Evolutionary conservation across 2,113 vertebrate species (phyloP).

Genomic region (Hystrix cristata): DNA sequence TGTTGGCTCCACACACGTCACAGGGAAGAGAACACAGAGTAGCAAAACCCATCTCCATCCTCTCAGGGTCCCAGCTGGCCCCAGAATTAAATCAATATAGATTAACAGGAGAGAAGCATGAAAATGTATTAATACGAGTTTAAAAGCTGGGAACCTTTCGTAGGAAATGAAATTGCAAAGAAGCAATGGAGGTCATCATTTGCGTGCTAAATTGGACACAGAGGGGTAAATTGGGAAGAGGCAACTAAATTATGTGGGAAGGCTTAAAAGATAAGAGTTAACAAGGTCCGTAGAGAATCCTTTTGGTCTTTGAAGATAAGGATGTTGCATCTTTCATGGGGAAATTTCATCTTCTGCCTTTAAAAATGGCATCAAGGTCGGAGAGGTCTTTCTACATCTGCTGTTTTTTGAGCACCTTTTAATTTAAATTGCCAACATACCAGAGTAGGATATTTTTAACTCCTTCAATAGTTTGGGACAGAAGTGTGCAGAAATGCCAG

Average conservation of each 20-base stretch:
- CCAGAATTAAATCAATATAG: not conserved
- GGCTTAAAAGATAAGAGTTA: slow-evolving; percentile 44
- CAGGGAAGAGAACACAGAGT: no score
- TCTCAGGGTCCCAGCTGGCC: not conserved
- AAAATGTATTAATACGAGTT: not conserved
- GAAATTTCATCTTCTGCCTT: slow-evolving; percentile 19
- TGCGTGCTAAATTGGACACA: not conserved
- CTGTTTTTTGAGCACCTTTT: not conserved
- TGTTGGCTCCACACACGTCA: not conserved
- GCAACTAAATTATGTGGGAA: not conserved
- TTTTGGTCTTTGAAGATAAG: slow-evolving; percentile 5
- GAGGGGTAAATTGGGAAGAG: not conserved
- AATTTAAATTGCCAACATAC: not conserved
- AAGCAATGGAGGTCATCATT: not conserved
- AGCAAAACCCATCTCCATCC: no score
- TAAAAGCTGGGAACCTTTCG: no score
- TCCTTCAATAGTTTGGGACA: not conserved
- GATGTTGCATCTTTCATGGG: not conserved
- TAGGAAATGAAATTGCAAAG: not conserved
- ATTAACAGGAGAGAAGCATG: not conserved
- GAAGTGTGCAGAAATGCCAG: no score
- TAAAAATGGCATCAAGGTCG: not conserved
- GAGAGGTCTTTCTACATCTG: not conserved
- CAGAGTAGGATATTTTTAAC: not conserved
- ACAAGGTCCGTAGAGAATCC: not conserved